phyloP scores from a whole-genome alignment of 2,113 vertebrate species.

The Tachuris rubrigastra region DNA sequence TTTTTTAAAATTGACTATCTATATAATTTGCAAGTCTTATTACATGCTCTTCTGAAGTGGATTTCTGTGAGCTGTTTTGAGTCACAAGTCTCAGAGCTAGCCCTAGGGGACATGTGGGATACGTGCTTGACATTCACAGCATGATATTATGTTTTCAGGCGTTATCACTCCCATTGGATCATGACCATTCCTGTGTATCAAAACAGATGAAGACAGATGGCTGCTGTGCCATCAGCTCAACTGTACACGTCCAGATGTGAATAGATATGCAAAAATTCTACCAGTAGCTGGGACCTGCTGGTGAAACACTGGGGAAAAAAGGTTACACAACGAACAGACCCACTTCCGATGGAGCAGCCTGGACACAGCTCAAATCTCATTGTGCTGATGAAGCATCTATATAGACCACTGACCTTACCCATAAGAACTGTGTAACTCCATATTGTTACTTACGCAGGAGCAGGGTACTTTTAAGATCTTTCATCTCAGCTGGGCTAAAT shows the following conservation, averaged over 20 bases:
- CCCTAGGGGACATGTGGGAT: background rate
- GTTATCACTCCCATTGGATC: background rate
- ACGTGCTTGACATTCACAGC: background rate
- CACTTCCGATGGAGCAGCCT: background rate
- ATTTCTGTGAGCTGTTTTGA: background rate
- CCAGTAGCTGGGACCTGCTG: background rate
- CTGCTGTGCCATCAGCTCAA: background rate
- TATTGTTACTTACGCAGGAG: background rate
- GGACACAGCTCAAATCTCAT: background rate
- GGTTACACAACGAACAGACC: rapidly evolving
- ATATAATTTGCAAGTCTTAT: background rate
- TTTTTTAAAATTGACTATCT: background rate
- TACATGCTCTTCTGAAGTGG: background rate
- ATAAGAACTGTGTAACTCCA: background rate
- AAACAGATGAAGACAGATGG: background rate
- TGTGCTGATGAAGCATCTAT: background rate
- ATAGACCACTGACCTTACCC: background rate
- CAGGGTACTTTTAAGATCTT: background rate
- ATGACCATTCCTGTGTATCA: background rate
- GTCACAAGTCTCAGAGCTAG: background rate
- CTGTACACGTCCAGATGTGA: background rate
- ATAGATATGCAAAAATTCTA: background rate
- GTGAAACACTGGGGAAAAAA: background rate
- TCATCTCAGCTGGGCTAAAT: background rate
- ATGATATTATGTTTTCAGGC: background rate